Base-by-base conservation (phyloP, 2,797 vertebrate species). In the Betta splendens region DNA sequence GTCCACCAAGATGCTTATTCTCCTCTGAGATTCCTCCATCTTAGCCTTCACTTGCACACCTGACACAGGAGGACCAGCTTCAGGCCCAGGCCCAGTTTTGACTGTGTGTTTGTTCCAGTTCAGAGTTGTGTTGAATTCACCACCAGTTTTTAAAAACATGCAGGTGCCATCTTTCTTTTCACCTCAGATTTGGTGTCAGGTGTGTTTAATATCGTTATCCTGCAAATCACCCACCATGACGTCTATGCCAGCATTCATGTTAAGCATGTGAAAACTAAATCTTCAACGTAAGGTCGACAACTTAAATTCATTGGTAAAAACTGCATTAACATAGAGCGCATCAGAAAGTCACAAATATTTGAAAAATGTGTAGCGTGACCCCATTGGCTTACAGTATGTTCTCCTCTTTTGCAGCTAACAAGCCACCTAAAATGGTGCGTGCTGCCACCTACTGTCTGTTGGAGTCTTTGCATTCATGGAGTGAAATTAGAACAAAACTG, bases 291-390 rank as follows among this genome's bases (percentile, higher is more conserved):
- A 28, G 9, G 7, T 2, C 28, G 5, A 28, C 26, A 28, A 7
- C 26, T 29, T 3, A 2, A 50, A 29, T 48, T 63, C 58, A 26
- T 51, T 28, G 33, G n/a, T 28, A 28, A 36, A 7, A 38, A 29
- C 45, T 17, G 28, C 6, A 46, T n/a, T n/a, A n/a, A n/a, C n/a
- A n/a, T n/a, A n/a, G n/a, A n/a, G n/a, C n/a, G n/a, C n/a, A 35
- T 22, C 52, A 69, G 45, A 56, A 1, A 45, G 50, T 23, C 6
- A 22, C 13, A 62, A 56, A 38, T 25, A 31, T 28, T 49, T 18
- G 5, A 49, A 16, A 5, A 3, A 8, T 4, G 20, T 12, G 16
- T 21, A 39, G 31, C 23, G 5, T 16, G 12, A 16, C 28, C 31
- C 21, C 4, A 62, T 13, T 48, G 43, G 43, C 51, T 46, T 12